Evolutionary conservation across 2,113 vertebrate genomes (phyloP).

Genomic region (Nothocercus julius): DNA sequence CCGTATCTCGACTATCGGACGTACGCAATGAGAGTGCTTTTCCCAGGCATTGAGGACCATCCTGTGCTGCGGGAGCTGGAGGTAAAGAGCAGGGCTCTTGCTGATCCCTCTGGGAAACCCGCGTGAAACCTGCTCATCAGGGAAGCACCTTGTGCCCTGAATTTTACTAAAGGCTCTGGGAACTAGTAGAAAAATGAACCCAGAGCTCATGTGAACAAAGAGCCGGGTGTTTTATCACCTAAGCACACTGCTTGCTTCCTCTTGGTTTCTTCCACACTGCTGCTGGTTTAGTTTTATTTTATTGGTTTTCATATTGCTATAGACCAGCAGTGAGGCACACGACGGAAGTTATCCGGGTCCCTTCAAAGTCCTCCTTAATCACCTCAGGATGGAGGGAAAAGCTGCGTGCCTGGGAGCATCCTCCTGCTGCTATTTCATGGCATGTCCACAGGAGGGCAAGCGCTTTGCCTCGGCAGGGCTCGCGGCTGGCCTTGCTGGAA

Average conservation of each 20-base stretch:
- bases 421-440: background rate
- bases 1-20: slow-evolving; percentile 97
- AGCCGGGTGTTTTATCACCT: background rate
- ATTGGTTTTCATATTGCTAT: background rate
- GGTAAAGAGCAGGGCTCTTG: slow-evolving; percentile 73
- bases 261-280: background rate
- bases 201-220: background rate
- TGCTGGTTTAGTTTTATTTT: background rate
- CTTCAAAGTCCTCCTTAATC: background rate
- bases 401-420: background rate
- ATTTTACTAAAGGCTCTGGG: background rate
- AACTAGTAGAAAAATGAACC: background rate
- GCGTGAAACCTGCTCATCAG: background rate
- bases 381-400: background rate
- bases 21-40: slow-evolving; percentile 97
- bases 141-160: background rate
- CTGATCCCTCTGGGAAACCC: background rate
- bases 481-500: fast-evolving
- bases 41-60: slow-evolving; percentile 97
- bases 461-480: background rate
- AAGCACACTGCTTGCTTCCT: background rate
- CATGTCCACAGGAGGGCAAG: slow-evolving; percentile 42
- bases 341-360: background rate
- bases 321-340: background rate
- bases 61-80: slow-evolving; percentile 95